phyloP scores from a whole-genome alignment of 2,888 invertebrate genomes.

The Drosophila paucipuncta region DNA sequence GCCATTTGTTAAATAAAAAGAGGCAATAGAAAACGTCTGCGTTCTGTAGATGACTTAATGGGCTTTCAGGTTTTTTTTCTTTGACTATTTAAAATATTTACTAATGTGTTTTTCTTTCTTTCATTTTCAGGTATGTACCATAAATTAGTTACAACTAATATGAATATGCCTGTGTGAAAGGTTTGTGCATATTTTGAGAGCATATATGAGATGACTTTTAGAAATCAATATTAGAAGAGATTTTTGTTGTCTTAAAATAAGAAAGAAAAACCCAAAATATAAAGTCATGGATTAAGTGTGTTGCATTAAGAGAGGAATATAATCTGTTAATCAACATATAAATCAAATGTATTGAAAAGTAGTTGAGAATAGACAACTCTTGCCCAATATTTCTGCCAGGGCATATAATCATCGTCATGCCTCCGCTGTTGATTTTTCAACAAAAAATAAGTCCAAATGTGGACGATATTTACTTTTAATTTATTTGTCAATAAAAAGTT shows the following conservation, averaged over 20 bases:
- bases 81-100: constrained; percentile 36
- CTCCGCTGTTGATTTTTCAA: background rate
- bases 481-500: constrained; percentile 53
- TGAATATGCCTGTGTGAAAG: background rate
- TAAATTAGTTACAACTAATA: constrained; percentile 4
- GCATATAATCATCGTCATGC: background rate
- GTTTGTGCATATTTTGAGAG: background rate
- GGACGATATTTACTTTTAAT: constrained; percentile 14
- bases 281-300: background rate
- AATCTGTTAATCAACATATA: background rate
- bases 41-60: constrained; percentile 16
- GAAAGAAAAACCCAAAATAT: background rate
- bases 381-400: background rate
- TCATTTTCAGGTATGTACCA: constrained; percentile 54
- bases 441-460: constrained; percentile 5
- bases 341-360: background rate
- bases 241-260: background rate
- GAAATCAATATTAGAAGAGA: background rate
- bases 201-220: background rate
- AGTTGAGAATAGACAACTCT: background rate
- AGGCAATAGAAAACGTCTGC: background rate
- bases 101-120: constrained; percentile 51
- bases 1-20: constrained; percentile 38
- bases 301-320: background rate
- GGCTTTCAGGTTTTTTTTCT: constrained; percentile 3